phyloP scores from a whole-genome alignment of 2,797 vertebrate genomes.

The Pangasius mekongensis region DNA sequence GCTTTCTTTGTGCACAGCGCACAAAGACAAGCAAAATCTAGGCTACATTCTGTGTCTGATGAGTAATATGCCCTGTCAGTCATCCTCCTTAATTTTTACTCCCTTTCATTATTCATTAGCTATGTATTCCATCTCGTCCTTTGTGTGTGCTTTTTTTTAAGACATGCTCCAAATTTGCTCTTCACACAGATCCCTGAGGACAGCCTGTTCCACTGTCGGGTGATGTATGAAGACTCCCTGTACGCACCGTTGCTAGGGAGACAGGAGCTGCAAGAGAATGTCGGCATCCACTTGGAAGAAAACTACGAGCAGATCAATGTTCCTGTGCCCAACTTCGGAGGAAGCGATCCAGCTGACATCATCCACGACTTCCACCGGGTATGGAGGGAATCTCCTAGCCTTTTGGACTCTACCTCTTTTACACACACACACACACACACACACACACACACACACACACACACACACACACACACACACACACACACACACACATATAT shows the following conservation, averaged over 20 bases:
- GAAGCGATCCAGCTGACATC: conserved; percentile 90
- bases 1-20: neutral
- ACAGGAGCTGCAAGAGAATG: conserved; percentile 89
- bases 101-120: neutral
- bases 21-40: conserved; percentile 2
- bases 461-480: no score
- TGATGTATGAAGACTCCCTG: conserved; percentile 87
- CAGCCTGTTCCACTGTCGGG: conserved; percentile 88
- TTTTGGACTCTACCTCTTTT: neutral
- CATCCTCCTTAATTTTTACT: conserved; percentile 19
- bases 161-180: conserved; percentile 25
- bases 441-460: no score
- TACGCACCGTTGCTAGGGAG: conserved; percentile 80
- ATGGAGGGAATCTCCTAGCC: conserved; percentile 55
- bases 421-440: no score
- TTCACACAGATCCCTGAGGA: conserved; percentile 82
- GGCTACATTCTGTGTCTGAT: conserved; percentile 18
- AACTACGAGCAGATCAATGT: conserved; percentile 92
- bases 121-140: neutral
- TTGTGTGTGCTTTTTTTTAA: conserved; percentile 19
- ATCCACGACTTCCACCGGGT: conserved; percentile 94
- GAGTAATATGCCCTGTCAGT: conserved; percentile 15
- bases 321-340: conserved; percentile 87
- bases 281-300: conserved; percentile 89
- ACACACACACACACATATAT: neutral